Base-by-base conservation (phyloP, 64 coral and sea anemone species). In the Acropora yongei region DNA sequence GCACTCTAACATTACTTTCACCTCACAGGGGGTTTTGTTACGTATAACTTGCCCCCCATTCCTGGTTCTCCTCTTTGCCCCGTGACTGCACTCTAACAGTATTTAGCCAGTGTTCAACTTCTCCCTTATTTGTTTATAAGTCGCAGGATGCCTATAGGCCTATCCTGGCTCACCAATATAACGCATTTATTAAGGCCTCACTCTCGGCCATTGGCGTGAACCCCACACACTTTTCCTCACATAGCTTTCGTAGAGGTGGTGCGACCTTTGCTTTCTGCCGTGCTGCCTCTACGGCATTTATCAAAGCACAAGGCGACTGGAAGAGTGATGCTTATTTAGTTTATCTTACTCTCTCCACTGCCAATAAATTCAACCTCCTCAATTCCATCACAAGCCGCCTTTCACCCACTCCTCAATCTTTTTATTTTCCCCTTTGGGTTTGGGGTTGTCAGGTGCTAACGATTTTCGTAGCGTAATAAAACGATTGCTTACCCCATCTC, bases 361-460 rank as follows among this genome's bases (percentile, higher is more conserved):
- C 73, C 73, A 75, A 75, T 75, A 75, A 75, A 75, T 75, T 75
- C 13, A 75, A 75, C 43, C 43, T 75, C 39, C 73, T 75, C 73
- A 75, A 44, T 75, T 75, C 73, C 6, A 75, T 75, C 73, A 75
- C 73, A 75, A 41, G 39, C 20, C 43, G 73, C 43, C 73, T 75
- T 42, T 75, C 3, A 42, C 73, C 73, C 40, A 75, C 73, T 10
- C 73, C 4, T 75, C 44, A 75, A 75, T 8, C 39, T 75, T 42
- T 61, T 61, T 61, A 10, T 61, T 61, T 75, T 44, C 73, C 73
- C 73, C 73, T 75, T 75, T 75, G 73, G 73, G 73, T 75, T 75
- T 75, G 73, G 73, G 73, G n/a, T 75, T 75, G 73, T 75, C 73
- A 41, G 73, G 41, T 75, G 73, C 40, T 75, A 75, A 42, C 6